Evolutionary conservation across 1,140 invertebrate species (phyloP).

Genomic region (Penaeus japonicus): DNA sequence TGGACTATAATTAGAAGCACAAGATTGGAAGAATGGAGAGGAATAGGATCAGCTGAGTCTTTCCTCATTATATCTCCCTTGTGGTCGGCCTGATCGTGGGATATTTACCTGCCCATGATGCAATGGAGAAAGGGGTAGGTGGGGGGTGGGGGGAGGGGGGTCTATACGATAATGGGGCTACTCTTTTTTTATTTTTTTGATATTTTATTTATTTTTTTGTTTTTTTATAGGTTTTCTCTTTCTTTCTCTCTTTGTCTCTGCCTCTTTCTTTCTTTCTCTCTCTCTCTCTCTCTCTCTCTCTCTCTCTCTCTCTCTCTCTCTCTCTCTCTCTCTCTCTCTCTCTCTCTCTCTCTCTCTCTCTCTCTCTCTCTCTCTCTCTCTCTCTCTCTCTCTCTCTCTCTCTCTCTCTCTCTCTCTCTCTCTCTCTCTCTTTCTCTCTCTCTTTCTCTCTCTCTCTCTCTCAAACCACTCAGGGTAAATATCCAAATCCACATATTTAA

Average conservation of each 20-base stretch:
- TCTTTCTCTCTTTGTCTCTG: neutral
- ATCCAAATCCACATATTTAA: neutral
- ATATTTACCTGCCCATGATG: no score
- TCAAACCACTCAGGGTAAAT: neutral
- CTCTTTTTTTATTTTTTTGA: no score
- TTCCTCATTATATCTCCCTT: no score
- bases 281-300: neutral
- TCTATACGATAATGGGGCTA: no score
- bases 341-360: slow-evolving; percentile 1
- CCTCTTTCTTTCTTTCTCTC: neutral
- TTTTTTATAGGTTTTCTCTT: no score
- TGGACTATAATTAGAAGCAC: no score
- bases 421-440: neutral
- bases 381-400: neutral
- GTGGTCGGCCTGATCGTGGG: no score
- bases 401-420: neutral
- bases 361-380: neutral
- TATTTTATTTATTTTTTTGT: no score
- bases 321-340: neutral
- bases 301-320: neutral
- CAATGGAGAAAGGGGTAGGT: no score
- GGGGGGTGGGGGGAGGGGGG: no score
- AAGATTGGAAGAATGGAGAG: no score
- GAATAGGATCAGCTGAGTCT: no score
- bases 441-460: neutral